Percentiles rank a stretch among this genome's conserved stretches.
Conservation (phyloP, 1,140 invertebrate species). For the Drosophila pandora region DNA sequence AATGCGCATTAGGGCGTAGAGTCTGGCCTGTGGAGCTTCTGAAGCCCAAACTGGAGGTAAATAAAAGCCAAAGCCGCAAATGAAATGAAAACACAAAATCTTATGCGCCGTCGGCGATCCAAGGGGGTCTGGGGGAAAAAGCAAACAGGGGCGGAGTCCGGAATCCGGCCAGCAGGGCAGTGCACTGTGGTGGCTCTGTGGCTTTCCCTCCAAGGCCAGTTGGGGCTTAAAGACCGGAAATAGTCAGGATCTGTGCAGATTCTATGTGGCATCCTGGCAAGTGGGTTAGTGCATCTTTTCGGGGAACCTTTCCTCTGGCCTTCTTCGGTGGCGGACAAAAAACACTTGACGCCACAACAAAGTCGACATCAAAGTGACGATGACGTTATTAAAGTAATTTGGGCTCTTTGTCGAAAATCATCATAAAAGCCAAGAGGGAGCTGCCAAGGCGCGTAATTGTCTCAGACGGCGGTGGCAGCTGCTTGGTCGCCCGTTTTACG, state of each 20-base stretch:
- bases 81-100: conserved; percentile 70
- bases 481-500: conserved; percentile 63
- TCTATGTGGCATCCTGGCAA: conserved; percentile 18
- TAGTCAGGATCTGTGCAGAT: too few relatives aligned
- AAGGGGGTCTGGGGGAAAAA: background rate
- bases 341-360: conserved; percentile 80
- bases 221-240: background rate
- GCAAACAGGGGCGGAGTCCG: background rate
- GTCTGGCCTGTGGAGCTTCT: background rate
- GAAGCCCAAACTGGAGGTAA: conserved; percentile 21
- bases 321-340: background rate
- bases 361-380: conserved; percentile 78
- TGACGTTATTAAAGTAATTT: conserved; percentile 80
- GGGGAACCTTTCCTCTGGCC: conserved; percentile 1
- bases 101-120: conserved; percentile 31
- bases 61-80: conserved; percentile 56
- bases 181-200: conserved; percentile 34
- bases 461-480: conserved; percentile 61
- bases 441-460: conserved; percentile 77
- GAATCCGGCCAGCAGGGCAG: background rate
- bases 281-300: conserved; percentile 13
- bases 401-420: conserved; percentile 73
- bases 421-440: conserved; percentile 67
- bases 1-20: conserved; percentile 49
- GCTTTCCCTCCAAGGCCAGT: conserved; percentile 4